Evolutionary conservation across 2,888 invertebrate genomes (phyloP).

Genomic region (Tromatobia lineatoria): DNA sequence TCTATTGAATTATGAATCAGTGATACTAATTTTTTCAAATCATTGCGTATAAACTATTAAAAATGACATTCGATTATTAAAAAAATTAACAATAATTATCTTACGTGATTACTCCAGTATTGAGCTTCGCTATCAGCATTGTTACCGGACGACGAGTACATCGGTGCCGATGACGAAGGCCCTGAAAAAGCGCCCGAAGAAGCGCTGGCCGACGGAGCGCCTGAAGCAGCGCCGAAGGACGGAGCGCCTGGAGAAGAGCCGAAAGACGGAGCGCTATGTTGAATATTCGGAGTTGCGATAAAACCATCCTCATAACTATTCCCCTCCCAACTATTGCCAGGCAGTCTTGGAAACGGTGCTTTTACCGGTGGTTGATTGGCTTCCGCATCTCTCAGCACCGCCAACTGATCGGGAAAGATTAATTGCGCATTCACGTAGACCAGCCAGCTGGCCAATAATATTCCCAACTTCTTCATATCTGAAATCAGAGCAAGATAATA

Average conservation of each 20-base stretch:
- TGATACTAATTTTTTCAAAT: too few species aligned
- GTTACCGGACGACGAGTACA: not conserved
- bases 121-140: conserved; percentile 23
- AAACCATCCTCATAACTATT: not conserved
- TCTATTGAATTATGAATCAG: too few species aligned
- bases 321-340: not conserved
- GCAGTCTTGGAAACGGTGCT: not conserved
- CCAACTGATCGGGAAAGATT: conserved; percentile 74
- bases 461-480: conserved; percentile 52
- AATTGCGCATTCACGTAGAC: conserved; percentile 67
- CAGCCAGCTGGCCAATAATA: conserved; percentile 62
- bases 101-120: conserved; percentile 69
- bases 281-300: not conserved
- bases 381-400: conserved; percentile 42
- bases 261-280: not conserved
- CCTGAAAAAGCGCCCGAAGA: not conserved
- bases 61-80: not conserved
- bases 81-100: conserved; percentile 6
- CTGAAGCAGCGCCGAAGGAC: too few species aligned
- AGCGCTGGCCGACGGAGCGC: not conserved
- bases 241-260: too few species aligned
- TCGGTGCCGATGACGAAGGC: not conserved
- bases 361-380: not conserved
- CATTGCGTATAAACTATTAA: too few species aligned
- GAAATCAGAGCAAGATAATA: conserved; percentile 4